A percentile compares a stretch with the other conserved stretches of the same genome.
These are phyloP conservation scores for Grammomys surdaster DNA, from an alignment of 2,113 vertebrate species.

Conservation along the genomic window DNA sequence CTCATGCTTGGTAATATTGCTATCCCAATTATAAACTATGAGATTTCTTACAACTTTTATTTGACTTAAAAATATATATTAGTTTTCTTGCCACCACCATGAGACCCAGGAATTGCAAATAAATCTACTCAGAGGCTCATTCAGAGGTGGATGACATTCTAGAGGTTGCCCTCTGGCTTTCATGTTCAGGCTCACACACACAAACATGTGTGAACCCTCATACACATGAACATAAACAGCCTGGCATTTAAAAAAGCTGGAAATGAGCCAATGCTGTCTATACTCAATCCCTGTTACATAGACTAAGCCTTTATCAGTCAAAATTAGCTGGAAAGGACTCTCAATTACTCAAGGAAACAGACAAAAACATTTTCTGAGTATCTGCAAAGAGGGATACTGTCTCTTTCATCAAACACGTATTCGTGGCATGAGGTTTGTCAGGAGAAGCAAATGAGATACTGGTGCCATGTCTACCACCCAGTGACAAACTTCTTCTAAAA, in stretches of 20 bases:
- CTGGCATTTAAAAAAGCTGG: neutral
- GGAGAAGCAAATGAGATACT: neutral
- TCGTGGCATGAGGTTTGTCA: neutral
- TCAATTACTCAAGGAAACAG: conserved; percentile 14
- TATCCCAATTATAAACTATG: neutral
- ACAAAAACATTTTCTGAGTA: neutral
- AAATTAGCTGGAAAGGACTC: conserved; percentile 48
- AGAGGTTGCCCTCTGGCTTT: neutral
- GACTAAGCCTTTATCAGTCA: conserved; percentile 19
- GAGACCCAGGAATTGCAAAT: neutral
- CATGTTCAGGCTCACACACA: neutral
- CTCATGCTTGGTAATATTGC: neutral
- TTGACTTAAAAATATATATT: neutral
- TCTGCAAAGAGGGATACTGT: neutral
- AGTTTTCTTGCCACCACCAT: conserved; percentile 12
- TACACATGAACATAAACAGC: neutral
- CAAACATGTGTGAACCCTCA: neutral
- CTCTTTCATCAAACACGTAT: neutral
- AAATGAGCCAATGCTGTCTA: neutral
- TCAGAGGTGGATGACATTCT: neutral
- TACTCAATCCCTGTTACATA: neutral
- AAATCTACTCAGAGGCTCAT: neutral
- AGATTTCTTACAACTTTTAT: neutral
- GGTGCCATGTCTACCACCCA: fast-evolving
- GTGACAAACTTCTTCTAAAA: neutral